These are phyloP conservation scores for Morinoia aosen DNA, from an alignment of 2,888 invertebrate genomes.

Conservation along the genomic window DNA sequence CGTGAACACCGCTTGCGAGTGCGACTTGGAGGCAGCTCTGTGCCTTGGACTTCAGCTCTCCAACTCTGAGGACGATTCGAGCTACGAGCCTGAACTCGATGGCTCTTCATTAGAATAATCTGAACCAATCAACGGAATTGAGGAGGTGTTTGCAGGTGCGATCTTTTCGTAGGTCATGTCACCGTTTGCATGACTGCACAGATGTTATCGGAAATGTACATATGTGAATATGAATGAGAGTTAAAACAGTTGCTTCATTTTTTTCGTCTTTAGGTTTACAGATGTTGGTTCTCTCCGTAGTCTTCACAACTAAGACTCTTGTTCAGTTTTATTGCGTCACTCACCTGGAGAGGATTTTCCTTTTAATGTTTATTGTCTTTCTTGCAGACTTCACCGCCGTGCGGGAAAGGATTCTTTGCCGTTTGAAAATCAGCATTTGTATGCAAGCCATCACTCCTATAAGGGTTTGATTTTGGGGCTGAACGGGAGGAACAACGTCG, in stretches of 20 bases:
- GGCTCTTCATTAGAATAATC: neutral
- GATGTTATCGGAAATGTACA: neutral
- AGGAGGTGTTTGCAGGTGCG: neutral
- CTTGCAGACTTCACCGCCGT: too few species aligned
- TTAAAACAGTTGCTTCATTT: neutral
- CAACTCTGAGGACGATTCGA: neutral
- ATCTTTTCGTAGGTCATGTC: too few species aligned
- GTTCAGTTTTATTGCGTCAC: neutral
- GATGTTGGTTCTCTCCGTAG: neutral
- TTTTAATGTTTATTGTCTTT: too few species aligned
- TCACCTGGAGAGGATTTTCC: too few species aligned
- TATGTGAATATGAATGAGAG: neutral
- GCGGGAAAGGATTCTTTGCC: too few species aligned
- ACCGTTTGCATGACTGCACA: neutral
- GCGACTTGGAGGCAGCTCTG: slow-evolving; percentile 60
- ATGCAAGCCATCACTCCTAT: too few species aligned
- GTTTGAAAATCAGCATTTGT: too few species aligned
- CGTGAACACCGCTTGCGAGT: slow-evolving; percentile 64
- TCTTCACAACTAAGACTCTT: neutral
- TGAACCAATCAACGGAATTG: neutral
- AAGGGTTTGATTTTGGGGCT: too few species aligned
- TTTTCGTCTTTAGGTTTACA: neutral
- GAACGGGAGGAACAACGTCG: too few species aligned
- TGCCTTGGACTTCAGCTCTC: slow-evolving; percentile 59
- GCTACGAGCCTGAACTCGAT: neutral